Evolutionary conservation across 2,113 vertebrate species (phyloP), one percentile per base, ranked within the genome.

Genomic region (Petromus typicus): DNA sequence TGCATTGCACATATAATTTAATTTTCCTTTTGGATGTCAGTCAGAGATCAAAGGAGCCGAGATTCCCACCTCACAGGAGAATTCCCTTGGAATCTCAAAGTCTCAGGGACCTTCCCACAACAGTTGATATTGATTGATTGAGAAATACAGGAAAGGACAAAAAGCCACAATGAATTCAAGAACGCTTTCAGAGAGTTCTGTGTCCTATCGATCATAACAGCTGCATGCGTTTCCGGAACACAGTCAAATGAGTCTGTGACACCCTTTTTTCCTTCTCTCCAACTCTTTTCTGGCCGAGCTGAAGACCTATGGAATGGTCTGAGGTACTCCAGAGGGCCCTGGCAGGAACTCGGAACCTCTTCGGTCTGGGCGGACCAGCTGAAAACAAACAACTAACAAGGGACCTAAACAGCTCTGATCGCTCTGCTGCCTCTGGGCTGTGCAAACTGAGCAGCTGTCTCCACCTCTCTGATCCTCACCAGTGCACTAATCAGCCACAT

Each of bases 41-140:
- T 81, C 78, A 64, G 51, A 94, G 92, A 86, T 89, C 37, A 91
- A 48, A 96, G 69, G 82, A 93, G 30, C n/a, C 25, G 16, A 78
- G 43, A 56, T 57, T 67, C 56, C 32, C 57, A 7, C 45, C 78
- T 76, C 32, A n/a, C 54, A 30, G 76, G 61, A 66, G 57, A 81
- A n/a, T 27, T 10, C 51, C 69, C 57, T 85, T 86, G 56, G 37
- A 71, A 69, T 13, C 9, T 51, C 48, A 34, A 10, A 43, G 10
- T 27, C 57, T 83, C n/a, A 5, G 0, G 11, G 59, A 45, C 59
- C 54, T 85, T 43, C 59, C 32, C 48, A 40, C 3, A 16, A 37
- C 10, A 56, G 14, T 30, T 92, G 64, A 9, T 51, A 64, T 40
- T 73, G 63, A n/a, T 54, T 37, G 69, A 56, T 48, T 86, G 73